phyloP scores from a whole-genome alignment of 1,140 invertebrate genomes.

The Colletes gigas region DNA sequence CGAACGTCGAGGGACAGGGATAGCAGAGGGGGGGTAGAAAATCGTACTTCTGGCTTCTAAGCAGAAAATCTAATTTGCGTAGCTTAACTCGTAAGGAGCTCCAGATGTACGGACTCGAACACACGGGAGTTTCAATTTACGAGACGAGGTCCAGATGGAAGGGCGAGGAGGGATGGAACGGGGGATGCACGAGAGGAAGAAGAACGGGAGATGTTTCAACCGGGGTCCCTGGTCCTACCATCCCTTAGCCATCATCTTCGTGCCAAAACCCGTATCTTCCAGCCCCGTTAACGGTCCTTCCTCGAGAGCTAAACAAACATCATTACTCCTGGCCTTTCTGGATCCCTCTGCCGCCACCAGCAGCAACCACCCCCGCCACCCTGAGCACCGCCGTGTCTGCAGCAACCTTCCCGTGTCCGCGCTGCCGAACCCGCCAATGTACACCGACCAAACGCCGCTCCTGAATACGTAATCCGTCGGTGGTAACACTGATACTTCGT shows the following conservation, averaged over 20 bases:
- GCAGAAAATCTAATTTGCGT: constrained; percentile 80
- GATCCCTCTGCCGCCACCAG: constrained; percentile 48
- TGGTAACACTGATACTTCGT: constrained; percentile 70
- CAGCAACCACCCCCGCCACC: constrained; percentile 11
- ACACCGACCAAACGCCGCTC: constrained; percentile 57
- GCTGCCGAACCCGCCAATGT: constrained; percentile 60
- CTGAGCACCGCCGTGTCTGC: constrained; percentile 28
- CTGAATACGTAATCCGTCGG: constrained; percentile 69
- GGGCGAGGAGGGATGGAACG: background rate
- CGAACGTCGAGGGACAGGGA: too few relatives aligned
- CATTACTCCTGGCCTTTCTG: constrained; percentile 70
- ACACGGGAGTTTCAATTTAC: constrained; percentile 77
- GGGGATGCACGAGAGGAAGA: background rate
- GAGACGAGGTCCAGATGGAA: constrained; percentile 29
- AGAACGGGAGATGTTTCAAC: constrained; percentile 14
- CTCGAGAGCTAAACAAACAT: constrained; percentile 78
- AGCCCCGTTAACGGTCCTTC: constrained; percentile 62
- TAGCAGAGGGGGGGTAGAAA: constrained; percentile 2
- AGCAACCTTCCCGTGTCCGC: constrained; percentile 32
- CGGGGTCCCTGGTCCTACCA: constrained; percentile 36
- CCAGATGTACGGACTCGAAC: constrained; percentile 70
- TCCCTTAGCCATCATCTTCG: constrained; percentile 70
- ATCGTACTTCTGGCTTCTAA: constrained; percentile 69
- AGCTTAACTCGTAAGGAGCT: constrained; percentile 76
- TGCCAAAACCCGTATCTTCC: constrained; percentile 74